A percentile compares a stretch with the other conserved stretches of the same genome.
These are phyloP conservation scores for Proisotoma minuta DNA, from an alignment of 2,888 invertebrate species.

Conservation along the genomic window DNA sequence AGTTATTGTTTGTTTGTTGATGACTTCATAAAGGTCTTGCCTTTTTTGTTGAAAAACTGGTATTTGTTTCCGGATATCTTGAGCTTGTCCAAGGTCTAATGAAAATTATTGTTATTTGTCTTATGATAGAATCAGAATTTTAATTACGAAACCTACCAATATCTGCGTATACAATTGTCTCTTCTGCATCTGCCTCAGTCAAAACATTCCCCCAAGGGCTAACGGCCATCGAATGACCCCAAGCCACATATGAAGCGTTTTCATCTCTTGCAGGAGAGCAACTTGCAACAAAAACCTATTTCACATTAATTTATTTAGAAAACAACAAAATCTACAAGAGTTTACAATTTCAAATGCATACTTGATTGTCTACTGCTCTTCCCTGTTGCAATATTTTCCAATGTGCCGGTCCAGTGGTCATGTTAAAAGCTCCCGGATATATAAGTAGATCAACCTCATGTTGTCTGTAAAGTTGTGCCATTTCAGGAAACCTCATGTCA, in stretches of 20 bases:
- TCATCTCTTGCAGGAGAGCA: conserved; percentile 76
- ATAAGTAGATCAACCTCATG: conserved; percentile 72
- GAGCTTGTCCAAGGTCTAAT: conserved; percentile 66
- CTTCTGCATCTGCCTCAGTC: conserved; percentile 63
- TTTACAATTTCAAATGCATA: conserved; percentile 27
- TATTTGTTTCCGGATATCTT: conserved; percentile 76
- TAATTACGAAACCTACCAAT: conserved; percentile 60
- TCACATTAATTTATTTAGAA: conserved; percentile 10
- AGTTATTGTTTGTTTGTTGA: not conserved
- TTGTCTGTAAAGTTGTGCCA: conserved; percentile 60
- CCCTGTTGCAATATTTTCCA: conserved; percentile 80
- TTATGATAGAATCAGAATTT: not conserved
- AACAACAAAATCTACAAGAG: not conserved
- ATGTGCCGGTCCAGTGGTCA: conserved; percentile 90
- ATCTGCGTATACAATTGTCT: conserved; percentile 68
- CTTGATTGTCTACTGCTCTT: conserved; percentile 82
- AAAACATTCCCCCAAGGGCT: conserved; percentile 79
- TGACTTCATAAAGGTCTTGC: conserved; percentile 64
- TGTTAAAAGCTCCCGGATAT: conserved; percentile 93
- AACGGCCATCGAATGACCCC: conserved; percentile 71
- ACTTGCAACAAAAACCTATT: conserved; percentile 70
- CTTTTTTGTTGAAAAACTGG: conserved; percentile 71
- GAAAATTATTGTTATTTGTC: conserved; percentile 39
- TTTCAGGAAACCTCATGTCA: conserved; percentile 85
- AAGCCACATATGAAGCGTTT: conserved; percentile 72